A percentile compares a stretch with the other conserved stretches of the same genome.
phyloP scores from a whole-genome alignment of 2,797 vertebrate genomes.

The Melanotaenia maccullochi region DNA sequence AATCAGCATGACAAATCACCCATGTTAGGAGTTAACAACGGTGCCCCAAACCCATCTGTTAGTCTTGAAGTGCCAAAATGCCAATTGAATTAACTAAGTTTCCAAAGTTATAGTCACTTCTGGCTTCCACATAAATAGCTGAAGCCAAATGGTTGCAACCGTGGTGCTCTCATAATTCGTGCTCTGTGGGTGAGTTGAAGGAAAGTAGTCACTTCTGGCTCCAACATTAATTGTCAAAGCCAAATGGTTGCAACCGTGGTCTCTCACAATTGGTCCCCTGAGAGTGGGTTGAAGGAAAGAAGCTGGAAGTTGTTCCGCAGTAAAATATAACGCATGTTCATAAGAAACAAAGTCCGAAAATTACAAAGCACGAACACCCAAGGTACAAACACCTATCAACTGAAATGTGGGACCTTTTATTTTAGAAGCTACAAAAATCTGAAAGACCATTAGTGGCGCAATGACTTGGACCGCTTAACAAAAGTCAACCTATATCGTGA shows the following conservation, averaged over 20 bases:
- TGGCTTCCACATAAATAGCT: conserved; percentile 12
- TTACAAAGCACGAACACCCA: neutral
- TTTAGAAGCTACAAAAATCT: conserved; percentile 17
- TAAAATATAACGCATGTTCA: neutral
- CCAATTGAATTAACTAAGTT: conserved; percentile 71
- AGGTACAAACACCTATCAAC: neutral
- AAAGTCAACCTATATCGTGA: conserved; percentile 50
- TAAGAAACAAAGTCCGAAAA: neutral
- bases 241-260: neutral
- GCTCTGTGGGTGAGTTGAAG: neutral
- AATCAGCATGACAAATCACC: conserved; percentile 36
- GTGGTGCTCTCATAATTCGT: neutral
- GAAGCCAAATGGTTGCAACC: conserved; percentile 14
- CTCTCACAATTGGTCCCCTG: conserved; percentile 8
- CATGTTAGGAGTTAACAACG: conserved; percentile 40
- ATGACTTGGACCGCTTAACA: conserved; percentile 46
- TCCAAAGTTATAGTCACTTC: conserved; percentile 51
- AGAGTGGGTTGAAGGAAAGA: neutral
- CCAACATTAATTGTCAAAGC: conserved; percentile 23
- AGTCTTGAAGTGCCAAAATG: conserved; percentile 48
- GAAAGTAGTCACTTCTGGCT: conserved; percentile 21
- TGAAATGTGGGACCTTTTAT: conserved; percentile 24
- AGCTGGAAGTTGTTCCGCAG: neutral
- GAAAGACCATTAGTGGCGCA: conserved; percentile 51
- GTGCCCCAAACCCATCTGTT: conserved; percentile 52